Base-by-base conservation (phyloP, 2,888 invertebrate species). In the Agriopis aurantiaria region DNA sequence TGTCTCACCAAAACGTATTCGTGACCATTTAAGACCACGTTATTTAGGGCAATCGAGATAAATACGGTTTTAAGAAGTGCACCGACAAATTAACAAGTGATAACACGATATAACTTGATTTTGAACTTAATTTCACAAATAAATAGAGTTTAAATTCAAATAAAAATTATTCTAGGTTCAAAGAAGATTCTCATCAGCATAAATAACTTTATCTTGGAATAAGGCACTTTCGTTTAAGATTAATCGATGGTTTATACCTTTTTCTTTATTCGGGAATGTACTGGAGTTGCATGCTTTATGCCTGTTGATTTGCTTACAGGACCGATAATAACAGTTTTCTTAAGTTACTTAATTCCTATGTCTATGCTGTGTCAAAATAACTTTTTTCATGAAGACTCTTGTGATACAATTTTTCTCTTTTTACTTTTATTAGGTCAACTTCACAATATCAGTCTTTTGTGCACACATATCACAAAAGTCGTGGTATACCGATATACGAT, bases 31-130 rank as follows among this genome's bases (percentile, higher is more conserved):
- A 70, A 68, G 67, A 58, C 62, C 51, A 56, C 80, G 74, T 80
- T 83, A 85, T 86, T 83, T 76, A 77, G 84, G 80, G 66, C 84
- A 79, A 85, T 83, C 84, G 79, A 85, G 87, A 88, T 82, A 85
- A 80, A 74, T 65, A 75, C 76, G 79, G 75, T 79, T 78, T 80
- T 82, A 81, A 86, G 83, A 88, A 85, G 78, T 81, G 78, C 73
- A 80, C 88, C 87, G 88, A 86, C 87, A 84, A 86, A 88, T 86
- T 83, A 81, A 84, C 82, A 81, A 80, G 78, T 77, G 80, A 80
- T 79, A 55, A 11, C 43, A 43, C 12, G 3, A 80, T 76, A 75
- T 75, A n/a, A 57, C 59, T 48, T 14, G 73, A 77, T 64, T 79
- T 79, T n/a, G 8, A 46, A 65, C 73, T 80, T 81, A 65, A 64